Percentiles rank a stretch among this genome's conserved stretches.
Conservation (phyloP, 2,888 invertebrate genomes). For the Phytoseiulus persimilis region DNA sequence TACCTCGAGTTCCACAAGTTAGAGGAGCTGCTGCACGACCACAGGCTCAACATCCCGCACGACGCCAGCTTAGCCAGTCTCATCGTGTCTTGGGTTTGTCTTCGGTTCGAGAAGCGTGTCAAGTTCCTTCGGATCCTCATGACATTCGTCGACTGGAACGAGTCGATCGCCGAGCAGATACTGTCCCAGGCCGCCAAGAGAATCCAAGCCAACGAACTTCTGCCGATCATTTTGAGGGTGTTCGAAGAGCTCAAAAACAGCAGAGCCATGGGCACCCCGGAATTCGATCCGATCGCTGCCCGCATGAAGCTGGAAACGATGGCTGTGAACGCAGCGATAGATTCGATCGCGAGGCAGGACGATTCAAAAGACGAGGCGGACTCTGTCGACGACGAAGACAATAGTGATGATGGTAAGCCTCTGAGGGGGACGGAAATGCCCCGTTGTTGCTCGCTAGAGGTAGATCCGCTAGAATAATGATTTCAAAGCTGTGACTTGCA, state of each 20-base stretch:
- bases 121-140: background rate
- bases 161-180: background rate
- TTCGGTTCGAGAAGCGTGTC: slow-evolving; percentile 15
- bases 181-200: background rate
- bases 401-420: slow-evolving; percentile 24
- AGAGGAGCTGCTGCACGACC: slow-evolving; percentile 1
- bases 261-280: background rate
- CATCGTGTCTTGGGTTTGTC: slow-evolving; percentile 23
- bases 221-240: background rate
- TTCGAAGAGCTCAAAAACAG: slow-evolving; percentile 29
- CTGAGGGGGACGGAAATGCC: background rate
- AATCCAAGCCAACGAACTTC: slow-evolving; percentile 12
- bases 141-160: slow-evolving; percentile 22
- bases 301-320: slow-evolving; percentile 10
- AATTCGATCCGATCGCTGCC: background rate
- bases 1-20: background rate
- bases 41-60: background rate
- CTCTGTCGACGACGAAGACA: slow-evolving; percentile 14
- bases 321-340: slow-evolving; percentile 23
- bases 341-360: slow-evolving; percentile 18
- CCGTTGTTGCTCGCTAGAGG: background rate
- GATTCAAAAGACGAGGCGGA: slow-evolving; percentile 7
- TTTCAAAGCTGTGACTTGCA: background rate
- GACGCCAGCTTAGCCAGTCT: background rate
- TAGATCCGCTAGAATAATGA: background rate